Evolutionary conservation across 1,140 invertebrate species (phyloP), one percentile per base, ranked within the genome.

Genomic region (Brachionus paranguensis): DNA sequence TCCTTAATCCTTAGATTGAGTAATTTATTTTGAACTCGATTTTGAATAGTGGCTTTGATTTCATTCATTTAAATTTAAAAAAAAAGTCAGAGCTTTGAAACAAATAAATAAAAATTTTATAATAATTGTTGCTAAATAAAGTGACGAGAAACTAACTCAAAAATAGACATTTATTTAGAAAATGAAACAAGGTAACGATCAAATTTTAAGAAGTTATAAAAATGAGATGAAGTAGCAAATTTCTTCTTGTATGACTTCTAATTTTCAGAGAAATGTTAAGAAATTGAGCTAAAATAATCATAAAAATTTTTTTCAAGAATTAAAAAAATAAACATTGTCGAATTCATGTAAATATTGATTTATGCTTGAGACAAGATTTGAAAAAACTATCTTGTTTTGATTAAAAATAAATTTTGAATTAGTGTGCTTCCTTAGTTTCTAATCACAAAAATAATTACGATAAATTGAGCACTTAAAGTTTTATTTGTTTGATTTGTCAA

Each of bases 1-100:
- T 76, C 20, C 27, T 76, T 76, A 10, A 76, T 76, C 27, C n/a
- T 47, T 10, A 27, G 6, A 76, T 76, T 37, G 12, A 76, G 27
- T 27, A 76, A 76, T 76, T 20, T 24, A 12, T 29, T 27, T 24
- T 76, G 24, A 37, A 76, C 33, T 12, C 72, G 72, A 50, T 76
- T 76, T 76, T 76, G 72, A 50, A 76, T n/a, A 50, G 72, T 76
- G 8, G 72, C 43, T 29, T 76, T 76, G 1, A 76, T 76, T 76
- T 76, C 72, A 37, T 76, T 76, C 72, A 76, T 76, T 50, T 76
- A 41, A n/a, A 5, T 53, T 72, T 47, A 0, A 3, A 37, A 12
- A n/a, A 68, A 17, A 41, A 74, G 17, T 45, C 41, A 12, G 41
- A 70, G 7, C 27, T 33, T 37, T 29, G 27, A 37, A 70, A 70